Evolutionary conservation across 2,888 invertebrate species (phyloP), one percentile per base, ranked within the genome.

Genomic region (Caenorhabditis zanzibari): DNA sequence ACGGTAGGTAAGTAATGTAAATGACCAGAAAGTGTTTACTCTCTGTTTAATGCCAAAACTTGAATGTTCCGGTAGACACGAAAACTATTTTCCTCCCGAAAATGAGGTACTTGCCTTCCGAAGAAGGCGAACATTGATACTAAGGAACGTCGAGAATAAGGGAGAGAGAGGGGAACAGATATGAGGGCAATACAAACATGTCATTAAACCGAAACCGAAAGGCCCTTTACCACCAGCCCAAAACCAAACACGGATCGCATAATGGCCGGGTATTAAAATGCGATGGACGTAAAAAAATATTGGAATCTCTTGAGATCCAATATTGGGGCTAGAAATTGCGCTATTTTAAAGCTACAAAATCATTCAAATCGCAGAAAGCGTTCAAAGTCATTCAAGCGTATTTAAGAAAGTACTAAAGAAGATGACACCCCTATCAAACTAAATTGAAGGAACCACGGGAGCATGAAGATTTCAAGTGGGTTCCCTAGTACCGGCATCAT

Each of bases 181-280:
- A 19, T n/a, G 47, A 47, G 47, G 47, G 19, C 63, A 79, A 79
- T 56, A 71, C 79, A 79, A 79, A 79, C 71, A 79, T 79, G 79
- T 79, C 79, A 79, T 79, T 79, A 79, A 79, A 79, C 41, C 64
- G 71, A 79, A 79, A 79, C 79, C 79, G 79, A 79, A 79, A 79
- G 79, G 79, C 71, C 79, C 71, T 58, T 52, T 68, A 77, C 68
- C 61, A 69, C 61, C 41, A 54, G n/a, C n/a, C 14, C 32, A 28
- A 58, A 63, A 63, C 59, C 68, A 64, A 77, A 79, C 79, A 79
- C 79, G 71, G 79, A 79, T 79, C 68, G 47, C 54, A 79, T 71
- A 79, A 79, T 71, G 71, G 49, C 41, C 69, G 77, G 69, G 77
- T 77, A 49, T 58, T 38, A 59, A 47, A 59, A 72, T 61, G 49